Conservation (phyloP, 1,140 invertebrate species). For the Pachyrhynchus sulphureomaculatus region DNA sequence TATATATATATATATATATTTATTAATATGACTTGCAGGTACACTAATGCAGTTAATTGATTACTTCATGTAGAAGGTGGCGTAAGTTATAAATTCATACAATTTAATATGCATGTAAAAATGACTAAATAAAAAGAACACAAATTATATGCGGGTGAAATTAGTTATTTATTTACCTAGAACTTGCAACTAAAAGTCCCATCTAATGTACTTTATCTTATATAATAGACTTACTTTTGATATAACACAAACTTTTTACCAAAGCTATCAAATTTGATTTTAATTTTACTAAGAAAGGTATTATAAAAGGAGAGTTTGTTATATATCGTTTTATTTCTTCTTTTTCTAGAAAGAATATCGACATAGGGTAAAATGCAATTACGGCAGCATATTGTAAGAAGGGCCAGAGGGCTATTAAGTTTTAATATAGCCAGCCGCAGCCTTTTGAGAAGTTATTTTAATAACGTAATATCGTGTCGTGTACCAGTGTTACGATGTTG, state of each 20-base stretch:
- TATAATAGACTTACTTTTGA: too few species aligned
- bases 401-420: slow-evolving; percentile 19
- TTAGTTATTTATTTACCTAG: too few species aligned
- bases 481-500: background rate
- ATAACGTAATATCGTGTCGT: slow-evolving; percentile 18
- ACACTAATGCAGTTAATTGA: too few species aligned
- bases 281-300: background rate
- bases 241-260: background rate
- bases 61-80: too few species aligned
- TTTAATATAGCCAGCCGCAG: slow-evolving; percentile 20
- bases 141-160: too few species aligned
- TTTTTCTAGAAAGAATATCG: slow-evolving; percentile 4
- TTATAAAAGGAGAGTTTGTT: background rate
- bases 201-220: too few species aligned
- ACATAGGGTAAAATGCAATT: slow-evolving; percentile 13
- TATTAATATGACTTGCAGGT: too few species aligned
- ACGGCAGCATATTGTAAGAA: slow-evolving; percentile 14
- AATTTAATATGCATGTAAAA: too few species aligned
- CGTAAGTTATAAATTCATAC: too few species aligned
- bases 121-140: too few species aligned
- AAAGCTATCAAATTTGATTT: background rate
- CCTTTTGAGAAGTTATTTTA: slow-evolving; percentile 23
- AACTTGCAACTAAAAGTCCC: too few species aligned
- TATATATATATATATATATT: too few species aligned
- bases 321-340: background rate